Conservation (phyloP, 2,888 invertebrate species). For the Bembecia ichneumoniformis region DNA sequence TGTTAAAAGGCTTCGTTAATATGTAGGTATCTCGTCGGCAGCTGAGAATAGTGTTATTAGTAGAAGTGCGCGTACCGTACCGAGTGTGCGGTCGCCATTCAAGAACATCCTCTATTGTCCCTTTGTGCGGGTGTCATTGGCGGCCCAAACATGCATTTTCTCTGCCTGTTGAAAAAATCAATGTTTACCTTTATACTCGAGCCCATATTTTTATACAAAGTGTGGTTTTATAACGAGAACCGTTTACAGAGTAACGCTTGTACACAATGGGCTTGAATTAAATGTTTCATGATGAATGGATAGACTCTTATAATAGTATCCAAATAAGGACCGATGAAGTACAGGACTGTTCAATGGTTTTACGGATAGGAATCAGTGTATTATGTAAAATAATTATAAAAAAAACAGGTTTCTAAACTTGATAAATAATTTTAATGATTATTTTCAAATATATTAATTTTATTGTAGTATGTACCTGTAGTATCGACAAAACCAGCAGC, state of each 20-base stretch:
- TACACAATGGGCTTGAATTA: slow-evolving; percentile 60
- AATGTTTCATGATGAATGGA: slow-evolving; percentile 57
- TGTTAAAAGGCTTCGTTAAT: too few relatives aligned
- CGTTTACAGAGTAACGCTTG: slow-evolving; percentile 70
- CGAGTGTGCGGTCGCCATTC: slow-evolving; percentile 69
- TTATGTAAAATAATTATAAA: too few relatives aligned
- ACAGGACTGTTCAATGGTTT: slow-evolving; percentile 4
- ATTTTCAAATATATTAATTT: too few relatives aligned
- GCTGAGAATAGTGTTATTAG: neutral
- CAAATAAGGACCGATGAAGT: slow-evolving; percentile 24
- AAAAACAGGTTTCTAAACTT: too few relatives aligned
- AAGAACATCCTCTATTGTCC: slow-evolving; percentile 55
- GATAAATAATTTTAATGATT: too few relatives aligned
- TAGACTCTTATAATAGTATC: slow-evolving; percentile 8
- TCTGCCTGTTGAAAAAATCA: slow-evolving; percentile 55
- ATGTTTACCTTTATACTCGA: slow-evolving; percentile 71
- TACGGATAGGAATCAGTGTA: too few relatives aligned
- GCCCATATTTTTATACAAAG: slow-evolving; percentile 69
- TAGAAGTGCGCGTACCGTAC: slow-evolving; percentile 28
- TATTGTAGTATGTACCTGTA: too few relatives aligned
- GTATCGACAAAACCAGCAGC: too few relatives aligned
- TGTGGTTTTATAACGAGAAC: slow-evolving; percentile 61
- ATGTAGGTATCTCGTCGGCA: too few relatives aligned
- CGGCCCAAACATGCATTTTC: slow-evolving; percentile 66
- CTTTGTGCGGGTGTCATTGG: slow-evolving; percentile 58